Evolutionary conservation across 2,888 invertebrate species (phyloP).

Genomic region (Laspeyria flexula): DNA sequence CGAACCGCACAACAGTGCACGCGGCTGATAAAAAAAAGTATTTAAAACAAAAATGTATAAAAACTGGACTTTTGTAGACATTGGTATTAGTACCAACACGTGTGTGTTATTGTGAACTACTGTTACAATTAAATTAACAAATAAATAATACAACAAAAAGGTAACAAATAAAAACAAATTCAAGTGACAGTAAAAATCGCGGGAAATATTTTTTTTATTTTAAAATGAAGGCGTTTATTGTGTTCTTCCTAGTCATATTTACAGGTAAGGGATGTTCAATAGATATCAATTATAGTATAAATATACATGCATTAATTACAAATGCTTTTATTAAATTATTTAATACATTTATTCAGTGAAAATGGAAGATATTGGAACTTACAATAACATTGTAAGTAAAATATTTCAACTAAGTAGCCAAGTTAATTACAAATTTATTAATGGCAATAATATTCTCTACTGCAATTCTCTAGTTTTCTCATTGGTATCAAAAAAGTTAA

Average conservation of each 20-base stretch:
- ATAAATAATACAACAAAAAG: not conserved
- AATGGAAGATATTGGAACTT: no score
- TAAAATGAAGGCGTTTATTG: constrained; percentile 53
- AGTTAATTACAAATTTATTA: no score
- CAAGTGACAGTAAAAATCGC: not conserved
- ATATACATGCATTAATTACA: not conserved
- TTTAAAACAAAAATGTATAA: constrained; percentile 62
- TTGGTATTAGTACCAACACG: constrained; percentile 52
- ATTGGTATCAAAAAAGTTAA: no score
- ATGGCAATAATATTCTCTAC: no score
- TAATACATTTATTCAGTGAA: no score
- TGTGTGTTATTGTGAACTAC: constrained; percentile 49
- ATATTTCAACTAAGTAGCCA: no score
- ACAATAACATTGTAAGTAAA: no score
- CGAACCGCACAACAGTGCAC: constrained; percentile 40
- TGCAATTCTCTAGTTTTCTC: no score
- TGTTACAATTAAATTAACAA: constrained; percentile 18
- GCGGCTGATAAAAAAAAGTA: constrained; percentile 46
- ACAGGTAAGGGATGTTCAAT: constrained; percentile 64
- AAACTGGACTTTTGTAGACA: constrained; percentile 48
- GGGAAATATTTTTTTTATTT: not conserved
- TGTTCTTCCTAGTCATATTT: constrained; percentile 54
- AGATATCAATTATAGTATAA: no score
- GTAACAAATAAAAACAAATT: constrained; percentile 6
- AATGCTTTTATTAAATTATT: no score